phyloP scores from a whole-genome alignment of 2,888 invertebrate genomes.

The Drosophila aldrichi region DNA sequence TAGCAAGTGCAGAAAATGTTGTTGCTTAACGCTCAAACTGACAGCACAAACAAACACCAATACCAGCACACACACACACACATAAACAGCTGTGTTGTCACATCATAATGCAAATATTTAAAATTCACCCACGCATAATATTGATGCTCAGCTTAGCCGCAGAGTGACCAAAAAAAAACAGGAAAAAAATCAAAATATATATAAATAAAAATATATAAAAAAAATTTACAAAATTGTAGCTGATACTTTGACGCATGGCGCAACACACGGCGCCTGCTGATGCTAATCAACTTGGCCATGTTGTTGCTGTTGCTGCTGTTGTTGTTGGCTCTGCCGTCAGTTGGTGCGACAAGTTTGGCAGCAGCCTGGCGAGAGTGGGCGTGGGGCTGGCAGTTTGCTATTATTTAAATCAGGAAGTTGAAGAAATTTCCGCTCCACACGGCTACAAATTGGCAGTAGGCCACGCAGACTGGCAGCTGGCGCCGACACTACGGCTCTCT shows the following conservation, averaged over 20 bases:
- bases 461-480: slow-evolving; percentile 15
- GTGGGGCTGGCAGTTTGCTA: slow-evolving; percentile 59
- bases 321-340: slow-evolving; percentile 54
- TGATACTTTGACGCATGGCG: slow-evolving; percentile 45
- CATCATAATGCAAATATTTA: slow-evolving; percentile 74
- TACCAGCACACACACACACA: neutral
- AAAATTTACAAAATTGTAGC: slow-evolving; percentile 16
- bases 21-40: slow-evolving; percentile 20
- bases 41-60: slow-evolving; percentile 4
- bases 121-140: slow-evolving; percentile 68
- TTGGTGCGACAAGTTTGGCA: slow-evolving; percentile 68
- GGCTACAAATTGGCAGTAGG: slow-evolving; percentile 75
- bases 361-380: neutral
- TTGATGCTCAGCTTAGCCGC: slow-evolving; percentile 72
- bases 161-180: slow-evolving; percentile 10
- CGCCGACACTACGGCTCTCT: slow-evolving; percentile 8
- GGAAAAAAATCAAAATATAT: neutral
- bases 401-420: slow-evolving; percentile 84
- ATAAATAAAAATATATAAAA: neutral
- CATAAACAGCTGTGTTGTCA: slow-evolving; percentile 45
- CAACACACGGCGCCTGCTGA: slow-evolving; percentile 46
- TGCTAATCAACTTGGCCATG: slow-evolving; percentile 42
- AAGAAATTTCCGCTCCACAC: slow-evolving; percentile 81
- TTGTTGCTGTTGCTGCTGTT: slow-evolving; percentile 18
- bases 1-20: slow-evolving; percentile 45